Conservation (phyloP, 2,888 invertebrate genomes). For the Hipparchia semele region DNA sequence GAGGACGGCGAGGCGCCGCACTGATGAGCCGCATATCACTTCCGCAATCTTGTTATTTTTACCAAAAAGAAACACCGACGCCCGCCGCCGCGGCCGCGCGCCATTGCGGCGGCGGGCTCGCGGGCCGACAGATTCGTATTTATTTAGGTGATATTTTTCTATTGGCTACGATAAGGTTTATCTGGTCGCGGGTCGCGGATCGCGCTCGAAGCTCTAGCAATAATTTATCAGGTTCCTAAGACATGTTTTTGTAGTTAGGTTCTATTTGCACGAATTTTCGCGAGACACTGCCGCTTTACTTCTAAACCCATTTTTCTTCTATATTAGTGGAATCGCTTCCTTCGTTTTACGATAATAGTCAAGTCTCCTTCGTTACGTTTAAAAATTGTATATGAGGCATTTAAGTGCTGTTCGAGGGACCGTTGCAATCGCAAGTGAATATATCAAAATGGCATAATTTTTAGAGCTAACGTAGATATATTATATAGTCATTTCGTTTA, state of each 20-base stretch:
- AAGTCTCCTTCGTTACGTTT: slow-evolving; percentile 67
- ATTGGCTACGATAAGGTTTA: slow-evolving; percentile 82
- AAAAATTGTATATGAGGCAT: slow-evolving; percentile 80
- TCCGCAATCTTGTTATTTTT: slow-evolving; percentile 76
- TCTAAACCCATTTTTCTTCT: slow-evolving; percentile 63
- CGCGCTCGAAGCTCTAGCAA: slow-evolving; percentile 78
- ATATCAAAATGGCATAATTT: slow-evolving; percentile 82
- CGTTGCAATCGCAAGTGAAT: slow-evolving; percentile 83
- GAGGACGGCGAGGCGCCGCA: slow-evolving; percentile 59
- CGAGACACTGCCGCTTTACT: slow-evolving; percentile 80
- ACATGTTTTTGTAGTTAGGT: slow-evolving; percentile 81
- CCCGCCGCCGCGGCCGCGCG: slow-evolving; percentile 40
- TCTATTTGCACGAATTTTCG: slow-evolving; percentile 81
- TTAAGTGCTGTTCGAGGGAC: slow-evolving; percentile 81
- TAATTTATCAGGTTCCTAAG: slow-evolving; percentile 83
- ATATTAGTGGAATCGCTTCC: slow-evolving; percentile 71
- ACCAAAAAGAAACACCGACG: slow-evolving; percentile 68
- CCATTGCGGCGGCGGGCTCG: slow-evolving; percentile 44
- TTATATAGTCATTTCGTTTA: slow-evolving; percentile 82
- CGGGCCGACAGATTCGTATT: slow-evolving; percentile 70
- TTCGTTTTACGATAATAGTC: slow-evolving; percentile 67
- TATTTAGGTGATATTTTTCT: slow-evolving; percentile 84
- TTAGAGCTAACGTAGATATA: slow-evolving; percentile 81
- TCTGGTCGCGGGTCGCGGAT: slow-evolving; percentile 70
- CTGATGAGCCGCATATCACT: slow-evolving; percentile 69